Conservation (phyloP, 2,888 invertebrate species). For the Zygogramma bicolorata region DNA sequence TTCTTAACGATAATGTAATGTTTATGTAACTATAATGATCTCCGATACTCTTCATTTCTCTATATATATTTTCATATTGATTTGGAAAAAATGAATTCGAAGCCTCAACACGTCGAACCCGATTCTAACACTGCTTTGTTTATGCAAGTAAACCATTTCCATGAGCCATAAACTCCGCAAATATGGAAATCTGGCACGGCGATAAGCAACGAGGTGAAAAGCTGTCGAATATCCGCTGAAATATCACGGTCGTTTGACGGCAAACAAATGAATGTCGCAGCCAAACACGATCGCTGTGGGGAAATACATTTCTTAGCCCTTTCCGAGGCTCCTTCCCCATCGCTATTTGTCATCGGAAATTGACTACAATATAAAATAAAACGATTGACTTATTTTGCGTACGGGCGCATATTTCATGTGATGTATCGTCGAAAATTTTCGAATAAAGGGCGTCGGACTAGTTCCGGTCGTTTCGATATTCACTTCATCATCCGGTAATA, state of each 20-base stretch:
- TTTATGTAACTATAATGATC: too few relatives aligned
- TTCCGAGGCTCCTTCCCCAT: conserved; percentile 57
- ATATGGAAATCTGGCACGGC: conserved; percentile 37
- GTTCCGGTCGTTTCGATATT: not conserved
- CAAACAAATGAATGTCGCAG: conserved; percentile 57
- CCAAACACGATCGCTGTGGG: conserved; percentile 55
- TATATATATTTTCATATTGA: too few relatives aligned
- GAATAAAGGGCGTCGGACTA: not conserved
- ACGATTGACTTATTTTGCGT: conserved; percentile 57
- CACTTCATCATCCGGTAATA: not conserved
- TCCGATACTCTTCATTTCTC: too few relatives aligned
- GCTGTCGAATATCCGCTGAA: conserved; percentile 60
- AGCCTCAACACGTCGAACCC: too few relatives aligned
- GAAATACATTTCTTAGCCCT: conserved; percentile 57
- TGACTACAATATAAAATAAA: conserved; percentile 62
- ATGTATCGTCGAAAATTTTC: conserved; percentile 28
- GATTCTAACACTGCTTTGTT: not conserved
- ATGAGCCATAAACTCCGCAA: conserved; percentile 19
- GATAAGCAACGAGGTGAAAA: conserved; percentile 56
- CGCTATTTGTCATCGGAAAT: conserved; percentile 60
- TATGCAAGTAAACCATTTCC: not conserved
- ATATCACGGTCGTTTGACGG: conserved; percentile 57
- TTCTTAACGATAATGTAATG: too few relatives aligned
- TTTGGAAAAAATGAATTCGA: too few relatives aligned
- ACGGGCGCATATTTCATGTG: conserved; percentile 46